Base-by-base conservation (phyloP, 2,797 vertebrate species). In the Clarias platycephalus region DNA sequence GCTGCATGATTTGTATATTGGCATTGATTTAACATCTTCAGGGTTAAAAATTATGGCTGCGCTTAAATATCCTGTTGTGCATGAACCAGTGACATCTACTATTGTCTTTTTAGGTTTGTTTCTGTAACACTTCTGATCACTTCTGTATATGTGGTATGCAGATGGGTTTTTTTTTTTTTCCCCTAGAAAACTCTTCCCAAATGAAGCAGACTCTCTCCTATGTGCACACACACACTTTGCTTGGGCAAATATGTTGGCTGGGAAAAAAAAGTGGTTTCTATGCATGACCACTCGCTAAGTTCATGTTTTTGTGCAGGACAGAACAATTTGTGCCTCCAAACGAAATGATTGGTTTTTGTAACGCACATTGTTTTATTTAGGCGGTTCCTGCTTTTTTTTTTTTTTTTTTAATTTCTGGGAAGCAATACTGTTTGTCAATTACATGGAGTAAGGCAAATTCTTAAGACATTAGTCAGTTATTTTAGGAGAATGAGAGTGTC, bases 401-500 rank as follows among this genome's bases (percentile, higher is more conserved):
- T 40, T 49, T 28, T 5, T 3, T 18, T 2, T 15, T 66, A 58
- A 67, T 83, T 88, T 86, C 87, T 83, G 88, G 82, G 68, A 86
- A 78, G 77, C 37, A 49, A 85, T 86, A 64, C 68, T 83, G 90
- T 81, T 89, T 83, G 82, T 12, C 64, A 92, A 90, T 92, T 84
- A 90, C 88, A 90, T 90, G 89, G 90, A 87, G 84, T 75, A 82
- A 86, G 88, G 90, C 87, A 92, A 92, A 92, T 91, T 92, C 88
- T 92, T 89, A 87, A 90, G 86, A 87, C 88, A 90, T 91, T 92
- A 89, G 84, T 16, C 70, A 37, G 90, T 93, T 94, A 93, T 94
- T 94, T 93, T 91, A 88, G 87, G 89, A 89, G 88, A 91, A 92
- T 91, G 90, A 92, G 93, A 95, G 92, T 87, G 68, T 90, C 87